Evolutionary conservation across 2,113 vertebrate species (phyloP).

Genomic region (Oreochromis niloticus): DNA sequence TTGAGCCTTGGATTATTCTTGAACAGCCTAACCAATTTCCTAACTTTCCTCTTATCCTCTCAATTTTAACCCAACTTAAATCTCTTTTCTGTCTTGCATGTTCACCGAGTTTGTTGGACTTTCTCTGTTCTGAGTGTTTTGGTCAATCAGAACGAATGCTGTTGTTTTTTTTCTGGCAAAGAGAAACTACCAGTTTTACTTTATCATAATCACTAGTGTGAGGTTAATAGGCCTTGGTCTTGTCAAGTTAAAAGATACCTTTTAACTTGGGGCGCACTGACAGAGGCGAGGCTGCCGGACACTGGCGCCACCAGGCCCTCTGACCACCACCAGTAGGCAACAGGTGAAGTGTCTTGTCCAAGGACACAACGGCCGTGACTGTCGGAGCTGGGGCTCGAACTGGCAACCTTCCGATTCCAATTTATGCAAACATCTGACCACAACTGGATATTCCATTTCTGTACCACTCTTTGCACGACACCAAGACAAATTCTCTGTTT

Average conservation of each 20-base stretch:
- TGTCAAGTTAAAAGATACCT: background rate
- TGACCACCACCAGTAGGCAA: too few species aligned
- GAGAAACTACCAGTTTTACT: background rate
- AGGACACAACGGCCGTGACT: too few species aligned
- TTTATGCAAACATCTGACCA: background rate
- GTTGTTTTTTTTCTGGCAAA: rapidly evolving
- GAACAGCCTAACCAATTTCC: background rate
- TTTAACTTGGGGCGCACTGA: background rate
- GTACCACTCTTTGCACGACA: background rate
- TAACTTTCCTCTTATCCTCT: background rate
- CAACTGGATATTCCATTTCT: background rate
- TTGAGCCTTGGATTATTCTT: background rate
- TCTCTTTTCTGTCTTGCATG: background rate
- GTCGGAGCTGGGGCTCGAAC: too few species aligned
- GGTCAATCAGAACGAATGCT: background rate
- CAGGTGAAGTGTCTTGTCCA: too few species aligned
- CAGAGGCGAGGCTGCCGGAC: too few species aligned
- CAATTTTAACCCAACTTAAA: rapidly evolving
- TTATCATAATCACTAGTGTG: rapidly evolving
- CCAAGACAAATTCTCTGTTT: background rate
- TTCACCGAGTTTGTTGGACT: background rate
- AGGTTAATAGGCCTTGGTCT: background rate
- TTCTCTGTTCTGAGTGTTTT: background rate
- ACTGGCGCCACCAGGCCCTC: too few species aligned
- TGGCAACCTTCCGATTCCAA: too few species aligned